Percentiles rank a stretch among this genome's conserved stretches.
Conservation (phyloP, 2,113 vertebrate species). For the Neomonachus schauinslandi region DNA sequence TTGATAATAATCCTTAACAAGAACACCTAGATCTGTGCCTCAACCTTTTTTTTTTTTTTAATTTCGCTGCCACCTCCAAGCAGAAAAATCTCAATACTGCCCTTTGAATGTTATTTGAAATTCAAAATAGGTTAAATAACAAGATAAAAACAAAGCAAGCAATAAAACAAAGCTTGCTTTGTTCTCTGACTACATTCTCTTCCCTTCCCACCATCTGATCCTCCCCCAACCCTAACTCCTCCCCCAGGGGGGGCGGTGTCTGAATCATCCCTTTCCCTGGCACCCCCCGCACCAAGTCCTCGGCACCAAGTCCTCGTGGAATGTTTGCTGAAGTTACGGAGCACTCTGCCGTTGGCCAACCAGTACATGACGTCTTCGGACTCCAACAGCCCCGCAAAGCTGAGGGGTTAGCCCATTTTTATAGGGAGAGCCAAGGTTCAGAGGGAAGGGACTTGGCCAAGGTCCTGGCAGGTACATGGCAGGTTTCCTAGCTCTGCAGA, state of each 20-base stretch:
- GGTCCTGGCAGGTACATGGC: background rate
- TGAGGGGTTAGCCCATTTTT: background rate
- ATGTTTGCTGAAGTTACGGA: constrained; percentile 70
- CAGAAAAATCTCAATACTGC: constrained; percentile 21
- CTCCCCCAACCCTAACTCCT: background rate
- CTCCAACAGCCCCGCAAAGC: background rate
- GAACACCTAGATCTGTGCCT: background rate
- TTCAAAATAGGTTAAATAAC: constrained; percentile 80
- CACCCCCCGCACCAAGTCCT: constrained; percentile 50
- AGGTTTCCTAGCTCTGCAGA: background rate
- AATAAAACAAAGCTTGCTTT: constrained; percentile 74
- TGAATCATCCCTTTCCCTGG: constrained; percentile 76
- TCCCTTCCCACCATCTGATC: constrained; percentile 22
- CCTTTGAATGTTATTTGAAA: constrained; percentile 74
- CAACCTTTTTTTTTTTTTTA: background rate
- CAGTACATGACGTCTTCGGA: constrained; percentile 51
- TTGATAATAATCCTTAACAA: background rate
- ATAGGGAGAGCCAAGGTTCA: background rate
- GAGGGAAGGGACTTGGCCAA: constrained; percentile 7
- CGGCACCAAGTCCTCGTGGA: constrained; percentile 10
- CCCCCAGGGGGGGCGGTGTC: background rate
- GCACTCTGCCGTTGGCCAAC: constrained; percentile 18
- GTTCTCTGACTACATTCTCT: constrained; percentile 54
- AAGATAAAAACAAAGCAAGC: constrained; percentile 72
- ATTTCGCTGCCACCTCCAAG: constrained; percentile 32